Percentiles rank a stretch among this genome's conserved stretches.
Evolutionary conservation across 2,113 vertebrate species (phyloP).

Genomic region (Phainopepla nitens): DNA sequence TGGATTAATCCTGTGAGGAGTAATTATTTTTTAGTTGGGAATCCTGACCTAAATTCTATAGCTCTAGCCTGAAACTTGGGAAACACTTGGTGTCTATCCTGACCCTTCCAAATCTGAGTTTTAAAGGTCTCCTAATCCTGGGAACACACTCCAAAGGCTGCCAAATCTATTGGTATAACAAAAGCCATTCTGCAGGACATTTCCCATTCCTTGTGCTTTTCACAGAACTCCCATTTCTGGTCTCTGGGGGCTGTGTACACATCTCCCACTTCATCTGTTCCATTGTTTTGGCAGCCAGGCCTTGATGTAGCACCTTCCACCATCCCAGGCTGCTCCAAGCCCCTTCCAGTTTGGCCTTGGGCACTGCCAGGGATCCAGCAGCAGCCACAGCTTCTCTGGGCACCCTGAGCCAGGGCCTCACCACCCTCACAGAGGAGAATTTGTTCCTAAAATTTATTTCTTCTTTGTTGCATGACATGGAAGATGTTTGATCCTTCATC

Average conservation of each 20-base stretch:
- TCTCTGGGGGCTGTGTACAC: rapidly evolving
- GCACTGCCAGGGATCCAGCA: not conserved
- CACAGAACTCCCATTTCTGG: not conserved
- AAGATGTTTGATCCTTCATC: not conserved
- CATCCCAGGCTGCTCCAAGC: not conserved
- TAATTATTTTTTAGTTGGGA: not conserved
- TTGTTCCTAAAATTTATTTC: not conserved
- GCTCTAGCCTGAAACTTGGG: not conserved
- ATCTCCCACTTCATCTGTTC: not conserved
- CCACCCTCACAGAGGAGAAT: not conserved
- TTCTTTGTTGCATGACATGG: not conserved
- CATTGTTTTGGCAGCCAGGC: not conserved
- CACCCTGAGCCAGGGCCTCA: not conserved
- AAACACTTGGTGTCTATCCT: not conserved
- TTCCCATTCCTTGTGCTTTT: not conserved
- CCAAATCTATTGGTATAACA: not conserved
- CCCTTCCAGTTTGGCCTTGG: rapidly evolving
- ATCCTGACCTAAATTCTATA: not conserved
- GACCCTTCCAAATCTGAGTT: not conserved
- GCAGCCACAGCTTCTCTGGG: not conserved
- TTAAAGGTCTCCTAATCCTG: not conserved
- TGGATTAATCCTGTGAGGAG: not conserved
- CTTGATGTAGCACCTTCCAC: not conserved
- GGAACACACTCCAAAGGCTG: not conserved
- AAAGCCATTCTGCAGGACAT: not conserved